A percentile compares a stretch with the other conserved stretches of the same genome.
Evolutionary conservation across 2,113 vertebrate species (phyloP).

Genomic region (Corvus cornix): DNA sequence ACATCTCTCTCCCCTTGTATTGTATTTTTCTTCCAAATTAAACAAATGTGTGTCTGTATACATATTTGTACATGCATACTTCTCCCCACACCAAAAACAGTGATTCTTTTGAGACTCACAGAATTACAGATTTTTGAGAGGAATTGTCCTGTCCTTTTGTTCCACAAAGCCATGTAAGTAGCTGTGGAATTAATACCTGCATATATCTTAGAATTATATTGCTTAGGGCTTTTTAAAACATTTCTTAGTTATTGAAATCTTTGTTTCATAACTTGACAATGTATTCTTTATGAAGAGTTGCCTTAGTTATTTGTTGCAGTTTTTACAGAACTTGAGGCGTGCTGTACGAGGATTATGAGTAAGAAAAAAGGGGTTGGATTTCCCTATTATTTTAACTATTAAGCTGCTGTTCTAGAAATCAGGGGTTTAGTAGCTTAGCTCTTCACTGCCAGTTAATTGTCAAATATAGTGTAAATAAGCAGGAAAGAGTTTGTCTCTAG

Average conservation of each 20-base stretch:
- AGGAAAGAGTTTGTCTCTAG: neutral
- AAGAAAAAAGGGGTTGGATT: neutral
- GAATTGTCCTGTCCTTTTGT: neutral
- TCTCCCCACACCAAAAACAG: neutral
- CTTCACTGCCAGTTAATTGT: neutral
- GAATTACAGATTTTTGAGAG: neutral
- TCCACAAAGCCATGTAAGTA: neutral
- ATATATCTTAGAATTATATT: neutral
- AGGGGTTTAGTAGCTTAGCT: neutral
- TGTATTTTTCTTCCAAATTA: neutral
- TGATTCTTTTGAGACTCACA: neutral
- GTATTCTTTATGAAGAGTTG: neutral
- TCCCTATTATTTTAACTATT: neutral
- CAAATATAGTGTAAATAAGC: neutral
- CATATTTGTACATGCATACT: neutral
- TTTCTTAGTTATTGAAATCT: neutral
- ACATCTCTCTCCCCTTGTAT: neutral
- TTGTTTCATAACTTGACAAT: neutral
- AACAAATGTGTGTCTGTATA: rapidly evolving
- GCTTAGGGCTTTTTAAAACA: neutral
- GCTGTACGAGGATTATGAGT: neutral
- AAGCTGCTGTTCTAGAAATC: neutral
- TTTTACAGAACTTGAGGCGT: neutral
- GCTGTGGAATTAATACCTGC: neutral
- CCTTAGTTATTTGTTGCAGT: neutral